Conservation (phyloP, 2,113 vertebrate species). For the Paradisaea rubra region DNA sequence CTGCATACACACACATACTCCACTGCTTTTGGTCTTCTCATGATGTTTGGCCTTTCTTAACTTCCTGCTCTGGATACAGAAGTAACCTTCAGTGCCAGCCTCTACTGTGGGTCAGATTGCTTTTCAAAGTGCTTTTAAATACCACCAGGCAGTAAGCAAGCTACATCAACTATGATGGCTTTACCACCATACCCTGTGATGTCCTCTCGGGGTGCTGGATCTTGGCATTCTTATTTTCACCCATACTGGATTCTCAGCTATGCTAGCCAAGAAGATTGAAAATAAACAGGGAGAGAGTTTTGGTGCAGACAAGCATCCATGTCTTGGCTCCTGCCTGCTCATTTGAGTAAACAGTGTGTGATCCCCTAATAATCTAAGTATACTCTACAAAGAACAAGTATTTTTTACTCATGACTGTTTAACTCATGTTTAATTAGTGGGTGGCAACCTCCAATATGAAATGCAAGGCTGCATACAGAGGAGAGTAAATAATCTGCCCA, state of each 20-base stretch:
- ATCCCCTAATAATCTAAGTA: neutral
- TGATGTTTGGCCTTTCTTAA: neutral
- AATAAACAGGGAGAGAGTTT: neutral
- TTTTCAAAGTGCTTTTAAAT: neutral
- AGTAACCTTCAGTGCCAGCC: neutral
- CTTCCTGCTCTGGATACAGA: neutral
- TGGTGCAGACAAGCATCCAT: neutral
- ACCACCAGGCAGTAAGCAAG: neutral
- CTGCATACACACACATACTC: neutral
- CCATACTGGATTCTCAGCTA: neutral
- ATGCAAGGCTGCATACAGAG: neutral
- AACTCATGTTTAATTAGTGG: constrained; percentile 6
- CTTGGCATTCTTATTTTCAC: neutral
- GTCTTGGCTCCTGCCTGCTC: neutral
- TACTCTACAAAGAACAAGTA: neutral
- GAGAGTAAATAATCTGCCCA: neutral
- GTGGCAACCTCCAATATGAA: neutral
- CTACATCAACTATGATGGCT: neutral
- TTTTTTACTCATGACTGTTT: neutral
- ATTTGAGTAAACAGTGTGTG: neutral
- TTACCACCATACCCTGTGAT: neutral
- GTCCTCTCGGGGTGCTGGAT: neutral
- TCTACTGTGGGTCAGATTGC: neutral
- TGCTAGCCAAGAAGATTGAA: neutral
- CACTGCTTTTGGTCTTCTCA: neutral